Evolutionary conservation across 2,888 invertebrate genomes (phyloP).

Genomic region (Patella caerulea): DNA sequence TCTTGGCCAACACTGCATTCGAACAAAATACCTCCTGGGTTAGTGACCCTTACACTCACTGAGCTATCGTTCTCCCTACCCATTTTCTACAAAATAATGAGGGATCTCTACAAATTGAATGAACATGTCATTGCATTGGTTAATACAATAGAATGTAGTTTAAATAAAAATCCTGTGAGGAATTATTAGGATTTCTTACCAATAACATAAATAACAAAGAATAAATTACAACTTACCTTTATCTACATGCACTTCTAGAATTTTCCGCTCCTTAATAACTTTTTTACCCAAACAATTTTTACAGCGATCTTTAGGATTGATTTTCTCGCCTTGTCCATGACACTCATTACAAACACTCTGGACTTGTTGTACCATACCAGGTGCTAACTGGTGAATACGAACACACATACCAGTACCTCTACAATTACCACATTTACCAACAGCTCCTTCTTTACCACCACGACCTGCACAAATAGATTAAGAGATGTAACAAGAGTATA

Average conservation of each 20-base stretch:
- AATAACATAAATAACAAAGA: not conserved
- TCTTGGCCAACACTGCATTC: too few relatives aligned
- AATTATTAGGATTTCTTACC: too few relatives aligned
- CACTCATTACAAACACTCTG: conserved; percentile 91
- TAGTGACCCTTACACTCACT: too few relatives aligned
- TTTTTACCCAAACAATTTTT: conserved; percentile 93
- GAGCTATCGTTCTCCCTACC: too few relatives aligned
- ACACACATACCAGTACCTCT: conserved; percentile 89
- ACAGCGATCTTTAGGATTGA: conserved; percentile 87
- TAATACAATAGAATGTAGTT: too few relatives aligned
- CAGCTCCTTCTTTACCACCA: conserved; percentile 94
- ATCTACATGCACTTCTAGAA: conserved; percentile 94
- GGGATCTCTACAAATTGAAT: not conserved
- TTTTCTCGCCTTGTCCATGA: conserved; percentile 78
- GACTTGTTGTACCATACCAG: conserved; percentile 90
- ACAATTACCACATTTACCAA: conserved; percentile 89
- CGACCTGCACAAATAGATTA: conserved; percentile 72
- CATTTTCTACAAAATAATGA: too few relatives aligned
- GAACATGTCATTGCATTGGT: not conserved
- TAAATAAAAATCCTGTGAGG: too few relatives aligned
- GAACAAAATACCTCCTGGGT: too few relatives aligned
- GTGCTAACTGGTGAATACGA: conserved; percentile 79
- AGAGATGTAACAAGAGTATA: too few relatives aligned
- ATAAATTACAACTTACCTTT: conserved; percentile 71
- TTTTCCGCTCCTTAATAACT: conserved; percentile 89